These are phyloP conservation scores for Alentia gelatinosa DNA, from an alignment of 2,888 invertebrate genomes.

Conservation along the genomic window DNA sequence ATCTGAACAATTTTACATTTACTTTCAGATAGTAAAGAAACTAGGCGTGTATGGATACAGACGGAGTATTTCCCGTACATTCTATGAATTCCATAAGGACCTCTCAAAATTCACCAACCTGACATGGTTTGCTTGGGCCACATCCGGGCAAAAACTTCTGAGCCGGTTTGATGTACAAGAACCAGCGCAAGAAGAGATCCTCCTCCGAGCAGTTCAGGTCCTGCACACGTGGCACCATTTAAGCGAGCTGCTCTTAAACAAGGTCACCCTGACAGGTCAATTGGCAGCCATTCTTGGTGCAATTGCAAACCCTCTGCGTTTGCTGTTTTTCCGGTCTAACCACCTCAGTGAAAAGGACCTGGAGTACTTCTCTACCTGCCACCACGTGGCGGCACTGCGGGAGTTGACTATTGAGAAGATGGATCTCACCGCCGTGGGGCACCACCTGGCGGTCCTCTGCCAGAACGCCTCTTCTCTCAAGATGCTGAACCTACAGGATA, in stretches of 20 bases:
- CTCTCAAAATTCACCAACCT: constrained; percentile 48
- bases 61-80: constrained; percentile 47
- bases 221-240: constrained; percentile 56
- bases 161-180: neutral
- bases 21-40: constrained; percentile 49
- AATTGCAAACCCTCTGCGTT: constrained; percentile 37
- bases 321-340: constrained; percentile 11
- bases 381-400: constrained; percentile 46
- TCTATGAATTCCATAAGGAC: constrained; percentile 57
- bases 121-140: constrained; percentile 54
- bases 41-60: constrained; percentile 59
- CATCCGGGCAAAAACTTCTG: constrained; percentile 55
- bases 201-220: constrained; percentile 29
- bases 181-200: constrained; percentile 49
- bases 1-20: neutral
- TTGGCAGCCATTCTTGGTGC: constrained; percentile 36
- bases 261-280: constrained; percentile 18
- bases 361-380: constrained; percentile 38
- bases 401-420: constrained; percentile 56
- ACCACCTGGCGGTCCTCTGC: neutral
- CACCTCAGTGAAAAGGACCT: constrained; percentile 53
- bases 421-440: constrained; percentile 27
- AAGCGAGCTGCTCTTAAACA: constrained; percentile 52
- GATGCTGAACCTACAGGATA: constrained; percentile 55
- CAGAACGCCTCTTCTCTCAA: neutral